Conservation (phyloP, 2,888 invertebrate species). For the Trichopoda pennipes region DNA sequence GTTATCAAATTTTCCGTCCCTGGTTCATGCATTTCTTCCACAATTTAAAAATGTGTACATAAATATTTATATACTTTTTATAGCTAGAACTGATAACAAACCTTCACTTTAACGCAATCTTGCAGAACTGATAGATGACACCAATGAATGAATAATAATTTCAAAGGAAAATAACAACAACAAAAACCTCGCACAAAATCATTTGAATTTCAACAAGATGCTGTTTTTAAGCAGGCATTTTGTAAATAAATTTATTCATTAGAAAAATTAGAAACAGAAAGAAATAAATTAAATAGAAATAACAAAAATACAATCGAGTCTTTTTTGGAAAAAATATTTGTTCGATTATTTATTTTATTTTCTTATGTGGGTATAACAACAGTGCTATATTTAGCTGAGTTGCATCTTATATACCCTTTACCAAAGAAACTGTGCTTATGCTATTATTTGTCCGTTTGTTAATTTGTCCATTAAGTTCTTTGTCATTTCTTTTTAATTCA, state of each 20-base stretch:
- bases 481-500: no score
- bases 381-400: no score
- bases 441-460: no score
- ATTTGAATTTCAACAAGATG: conserved; percentile 20
- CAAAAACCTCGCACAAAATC: conserved; percentile 21
- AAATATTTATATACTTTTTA: neutral
- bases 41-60: neutral
- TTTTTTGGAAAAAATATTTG: no score
- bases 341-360: no score
- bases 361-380: no score
- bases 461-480: no score
- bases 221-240: neutral
- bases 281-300: no score
- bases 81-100: conserved; percentile 60
- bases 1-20: neutral
- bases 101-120: conserved; percentile 67
- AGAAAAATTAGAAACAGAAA: neutral
- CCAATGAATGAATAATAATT: conserved; percentile 52
- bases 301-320: no score
- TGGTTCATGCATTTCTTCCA: neutral
- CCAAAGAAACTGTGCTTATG: no score
- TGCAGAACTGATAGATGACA: conserved; percentile 69
- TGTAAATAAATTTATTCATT: conserved; percentile 34
- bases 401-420: no score
- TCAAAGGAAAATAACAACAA: conserved; percentile 31